These are phyloP conservation scores for Zaprionus gabonicus DNA, from an alignment of 1,140 invertebrate species.

Conservation along the genomic window DNA sequence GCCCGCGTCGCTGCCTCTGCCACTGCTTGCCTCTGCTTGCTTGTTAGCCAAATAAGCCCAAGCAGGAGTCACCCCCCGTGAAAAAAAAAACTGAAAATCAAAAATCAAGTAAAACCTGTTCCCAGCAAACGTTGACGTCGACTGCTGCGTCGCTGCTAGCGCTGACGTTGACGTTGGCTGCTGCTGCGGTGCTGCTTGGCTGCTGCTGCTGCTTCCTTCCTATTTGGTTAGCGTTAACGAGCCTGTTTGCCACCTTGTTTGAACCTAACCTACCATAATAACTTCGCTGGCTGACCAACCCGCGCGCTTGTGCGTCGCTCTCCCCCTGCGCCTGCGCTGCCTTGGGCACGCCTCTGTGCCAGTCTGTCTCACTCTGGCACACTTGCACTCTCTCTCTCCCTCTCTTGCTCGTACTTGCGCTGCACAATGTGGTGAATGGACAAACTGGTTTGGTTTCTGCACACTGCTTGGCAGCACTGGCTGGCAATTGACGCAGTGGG, in stretches of 20 bases:
- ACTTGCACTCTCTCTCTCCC: background rate
- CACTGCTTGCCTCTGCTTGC: conserved; percentile 14
- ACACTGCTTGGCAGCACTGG: conserved; percentile 72
- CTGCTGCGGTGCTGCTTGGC: conserved; percentile 12
- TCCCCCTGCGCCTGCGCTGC: conserved; percentile 11
- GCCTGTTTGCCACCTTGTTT: conserved; percentile 82
- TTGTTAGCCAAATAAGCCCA: conserved; percentile 56
- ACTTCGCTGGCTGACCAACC: conserved; percentile 28
- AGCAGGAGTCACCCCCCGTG: conserved; percentile 59
- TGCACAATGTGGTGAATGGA: conserved; percentile 11
- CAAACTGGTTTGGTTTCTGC: conserved; percentile 64
- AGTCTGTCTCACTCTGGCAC: conserved; percentile 36
- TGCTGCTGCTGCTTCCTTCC: conserved; percentile 66
- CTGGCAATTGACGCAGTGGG: conserved; percentile 54
- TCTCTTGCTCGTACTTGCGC: conserved; percentile 45
- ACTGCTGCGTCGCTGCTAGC: conserved; percentile 16
- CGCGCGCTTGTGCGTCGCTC: conserved; percentile 29
- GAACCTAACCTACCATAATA: conserved; percentile 84
- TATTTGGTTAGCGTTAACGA: conserved; percentile 79
- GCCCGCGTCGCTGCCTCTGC: conserved; percentile 12
- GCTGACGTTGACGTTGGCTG: conserved; percentile 21
- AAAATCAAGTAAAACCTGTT: conserved; percentile 78
- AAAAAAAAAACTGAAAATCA: conserved; percentile 6
- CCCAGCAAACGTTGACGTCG: conserved; percentile 41
- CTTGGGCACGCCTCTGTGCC: conserved; percentile 45